Conservation (phyloP, 2,797 vertebrate species). For the Centroberyx gerrardi region DNA sequence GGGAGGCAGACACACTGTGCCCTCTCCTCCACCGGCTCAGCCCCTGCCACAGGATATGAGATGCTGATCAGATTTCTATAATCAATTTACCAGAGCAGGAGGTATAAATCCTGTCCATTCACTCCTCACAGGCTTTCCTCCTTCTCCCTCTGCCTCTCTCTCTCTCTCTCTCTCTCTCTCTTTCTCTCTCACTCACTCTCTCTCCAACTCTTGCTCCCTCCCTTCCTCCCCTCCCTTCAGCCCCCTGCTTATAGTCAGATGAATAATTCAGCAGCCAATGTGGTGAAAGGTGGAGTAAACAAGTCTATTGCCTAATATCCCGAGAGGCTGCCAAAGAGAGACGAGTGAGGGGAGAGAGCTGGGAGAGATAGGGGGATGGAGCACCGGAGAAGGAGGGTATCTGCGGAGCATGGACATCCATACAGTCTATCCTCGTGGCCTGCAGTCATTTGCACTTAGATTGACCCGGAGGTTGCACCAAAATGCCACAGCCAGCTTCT, state of each 20-base stretch:
- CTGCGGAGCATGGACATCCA: constrained; percentile 77
- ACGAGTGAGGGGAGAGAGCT: constrained; percentile 75
- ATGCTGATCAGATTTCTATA: constrained; percentile 87
- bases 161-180: constrained; percentile 43
- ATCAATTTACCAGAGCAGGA: constrained; percentile 87
- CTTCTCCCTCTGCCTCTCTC: constrained; percentile 53
- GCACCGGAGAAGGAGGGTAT: constrained; percentile 71
- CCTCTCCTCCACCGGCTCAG: constrained; percentile 66
- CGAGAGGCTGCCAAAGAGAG: constrained; percentile 84
- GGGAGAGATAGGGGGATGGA: constrained; percentile 70
- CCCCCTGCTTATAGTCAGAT: constrained; percentile 86
- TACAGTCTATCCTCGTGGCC: constrained; percentile 75
- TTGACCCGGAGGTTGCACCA: constrained; percentile 82
- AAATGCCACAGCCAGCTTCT: constrained; percentile 77
- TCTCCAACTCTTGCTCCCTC: constrained; percentile 28
- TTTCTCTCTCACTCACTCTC: constrained; percentile 20
- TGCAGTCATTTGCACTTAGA: constrained; percentile 86
- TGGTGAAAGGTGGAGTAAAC: constrained; percentile 91
- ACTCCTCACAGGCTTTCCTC: constrained; percentile 67
- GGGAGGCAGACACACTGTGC: constrained; percentile 66
- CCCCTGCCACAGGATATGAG: constrained; percentile 78
- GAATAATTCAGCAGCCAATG: constrained; percentile 90
- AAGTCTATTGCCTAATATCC: constrained; percentile 91
- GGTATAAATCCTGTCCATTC: constrained; percentile 86
- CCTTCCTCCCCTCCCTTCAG: constrained; percentile 61